Conservation (phyloP, 2,888 invertebrate species). For the Hypercompe scribonia region DNA sequence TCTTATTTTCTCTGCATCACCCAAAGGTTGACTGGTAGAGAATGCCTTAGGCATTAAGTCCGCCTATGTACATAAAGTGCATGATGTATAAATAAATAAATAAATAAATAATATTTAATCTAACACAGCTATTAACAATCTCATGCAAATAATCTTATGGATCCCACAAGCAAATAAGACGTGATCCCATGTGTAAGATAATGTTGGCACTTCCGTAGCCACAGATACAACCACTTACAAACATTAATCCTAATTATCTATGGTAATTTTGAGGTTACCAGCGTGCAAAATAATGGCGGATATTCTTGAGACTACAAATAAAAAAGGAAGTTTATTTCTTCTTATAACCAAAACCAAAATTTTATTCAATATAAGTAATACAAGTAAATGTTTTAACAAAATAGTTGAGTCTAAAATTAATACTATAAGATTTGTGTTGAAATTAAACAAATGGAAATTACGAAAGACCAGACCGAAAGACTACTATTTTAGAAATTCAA, state of each 20-base stretch:
- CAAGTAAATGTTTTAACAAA: background rate
- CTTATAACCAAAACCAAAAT: background rate
- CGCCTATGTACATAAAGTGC: too few species aligned
- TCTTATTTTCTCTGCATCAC: too few species aligned
- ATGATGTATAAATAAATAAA: too few species aligned
- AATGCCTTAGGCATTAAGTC: too few species aligned
- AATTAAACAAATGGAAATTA: background rate
- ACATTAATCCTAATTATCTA: slow-evolving; percentile 40
- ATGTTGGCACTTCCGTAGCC: slow-evolving; percentile 25
- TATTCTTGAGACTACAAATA: background rate
- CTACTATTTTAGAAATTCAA: too few species aligned
- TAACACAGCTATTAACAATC: background rate
- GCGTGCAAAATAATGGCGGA: background rate
- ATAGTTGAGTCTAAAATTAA: background rate
- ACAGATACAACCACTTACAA: slow-evolving; percentile 35
- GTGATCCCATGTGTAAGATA: slow-evolving; percentile 17
- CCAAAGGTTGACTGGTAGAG: too few species aligned
- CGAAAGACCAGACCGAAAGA: background rate
- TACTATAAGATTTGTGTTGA: background rate
- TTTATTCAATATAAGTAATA: background rate
- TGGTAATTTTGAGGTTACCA: slow-evolving; percentile 34
- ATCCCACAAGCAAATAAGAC: slow-evolving; percentile 27
- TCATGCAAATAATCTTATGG: background rate
- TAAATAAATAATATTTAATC: too few species aligned
- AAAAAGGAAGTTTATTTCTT: background rate